A percentile compares a stretch with the other conserved stretches of the same genome.
Conservation (phyloP, 1,140 invertebrate genomes). For the Drosophila miranda region DNA sequence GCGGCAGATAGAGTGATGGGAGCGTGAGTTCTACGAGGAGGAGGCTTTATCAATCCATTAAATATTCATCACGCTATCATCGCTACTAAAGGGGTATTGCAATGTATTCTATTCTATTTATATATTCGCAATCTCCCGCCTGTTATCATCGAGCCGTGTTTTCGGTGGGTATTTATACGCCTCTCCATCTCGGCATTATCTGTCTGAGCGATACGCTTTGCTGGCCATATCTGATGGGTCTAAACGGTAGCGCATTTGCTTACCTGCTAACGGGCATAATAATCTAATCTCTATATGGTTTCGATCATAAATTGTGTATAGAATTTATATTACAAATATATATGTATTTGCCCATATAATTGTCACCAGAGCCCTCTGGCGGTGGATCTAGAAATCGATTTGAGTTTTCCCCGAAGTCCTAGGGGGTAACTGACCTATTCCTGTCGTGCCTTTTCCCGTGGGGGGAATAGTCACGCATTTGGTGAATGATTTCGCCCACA, state of each 20-base stretch:
- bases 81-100: not conserved
- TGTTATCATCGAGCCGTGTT: conserved; percentile 23
- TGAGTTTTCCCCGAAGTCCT: not conserved
- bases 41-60: conserved; percentile 10
- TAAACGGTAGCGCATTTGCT: conserved; percentile 31
- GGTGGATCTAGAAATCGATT: not conserved
- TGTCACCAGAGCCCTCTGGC: not conserved
- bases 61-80: not conserved
- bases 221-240: conserved; percentile 15
- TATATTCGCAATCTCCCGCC: conserved; percentile 14
- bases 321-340: conserved; percentile 2
- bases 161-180: conserved; percentile 30
- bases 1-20: too few relatives aligned
- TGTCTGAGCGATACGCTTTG: conserved; percentile 14
- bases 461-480: conserved; percentile 48
- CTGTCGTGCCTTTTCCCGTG: conserved; percentile 1
- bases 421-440: conserved; percentile 58
- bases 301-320: not conserved
- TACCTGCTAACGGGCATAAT: not conserved
- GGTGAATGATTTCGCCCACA: conserved; percentile 57
- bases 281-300: conserved; percentile 20
- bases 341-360: conserved; percentile 5
- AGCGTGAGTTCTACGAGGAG: not conserved
- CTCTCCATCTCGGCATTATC: conserved; percentile 23
- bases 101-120: conserved; percentile 7